A percentile compares a stretch with the other conserved stretches of the same genome.
phyloP scores from a whole-genome alignment of 2,888 invertebrate species.

The Aspidiotus rigidus region DNA sequence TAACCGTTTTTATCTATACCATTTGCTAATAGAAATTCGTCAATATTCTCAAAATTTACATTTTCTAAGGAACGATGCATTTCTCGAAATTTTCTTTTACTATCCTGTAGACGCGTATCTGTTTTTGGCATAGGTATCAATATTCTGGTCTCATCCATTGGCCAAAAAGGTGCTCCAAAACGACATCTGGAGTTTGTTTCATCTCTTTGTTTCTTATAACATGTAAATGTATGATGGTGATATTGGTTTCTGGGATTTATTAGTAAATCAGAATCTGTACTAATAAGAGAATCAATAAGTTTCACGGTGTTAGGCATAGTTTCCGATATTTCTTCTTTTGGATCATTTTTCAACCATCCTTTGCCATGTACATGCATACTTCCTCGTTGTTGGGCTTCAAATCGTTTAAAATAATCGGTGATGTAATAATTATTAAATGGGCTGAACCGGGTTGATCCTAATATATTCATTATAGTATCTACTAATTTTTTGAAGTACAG shows the following conservation, averaged over 20 bases:
- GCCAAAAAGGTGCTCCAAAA: constrained; percentile 42
- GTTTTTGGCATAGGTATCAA: constrained; percentile 40
- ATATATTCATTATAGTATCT: not conserved
- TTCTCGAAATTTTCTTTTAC: not conserved
- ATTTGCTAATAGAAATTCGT: constrained; percentile 13
- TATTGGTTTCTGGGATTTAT: constrained; percentile 39
- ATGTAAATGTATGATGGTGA: constrained; percentile 41
- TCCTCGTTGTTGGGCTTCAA: constrained; percentile 36
- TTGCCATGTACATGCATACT: constrained; percentile 39
- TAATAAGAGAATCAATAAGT: constrained; percentile 41
- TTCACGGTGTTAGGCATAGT: constrained; percentile 38
- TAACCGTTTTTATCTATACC: constrained; percentile 26
- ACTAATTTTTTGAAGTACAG: constrained; percentile 4
- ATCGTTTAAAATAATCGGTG: constrained; percentile 33
- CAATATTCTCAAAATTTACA: constrained; percentile 10
- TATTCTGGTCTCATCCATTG: constrained; percentile 40
- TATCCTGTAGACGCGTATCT: not conserved
- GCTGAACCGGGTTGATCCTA: constrained; percentile 35
- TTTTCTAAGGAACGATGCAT: constrained; percentile 5
- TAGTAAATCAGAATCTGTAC: constrained; percentile 39
- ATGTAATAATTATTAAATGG: constrained; percentile 29
- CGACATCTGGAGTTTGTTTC: not conserved
- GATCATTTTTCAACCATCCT: constrained; percentile 43
- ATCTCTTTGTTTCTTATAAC: constrained; percentile 40
- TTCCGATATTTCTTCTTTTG: constrained; percentile 35